Conservation (phyloP, 37 sponge, comb jelly and placozoan genomes). For the Chondrosia reniformis region DNA sequence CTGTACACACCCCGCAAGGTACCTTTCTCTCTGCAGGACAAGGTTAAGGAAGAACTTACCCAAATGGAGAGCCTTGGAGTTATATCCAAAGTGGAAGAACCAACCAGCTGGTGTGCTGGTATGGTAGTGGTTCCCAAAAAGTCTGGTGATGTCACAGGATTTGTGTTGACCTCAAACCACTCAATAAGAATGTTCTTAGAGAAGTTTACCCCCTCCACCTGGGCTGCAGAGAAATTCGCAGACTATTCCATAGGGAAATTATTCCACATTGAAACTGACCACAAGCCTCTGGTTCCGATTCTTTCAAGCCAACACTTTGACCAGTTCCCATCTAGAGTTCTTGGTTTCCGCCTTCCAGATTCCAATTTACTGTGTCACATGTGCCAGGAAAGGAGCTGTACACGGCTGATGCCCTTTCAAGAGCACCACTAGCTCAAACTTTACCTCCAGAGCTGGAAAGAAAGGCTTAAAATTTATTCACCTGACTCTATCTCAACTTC, state of each 20-base stretch:
- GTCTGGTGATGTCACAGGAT: too few relatives aligned
- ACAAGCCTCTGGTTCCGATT: slow-evolving; percentile 54
- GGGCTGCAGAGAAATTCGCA: slow-evolving; percentile 26
- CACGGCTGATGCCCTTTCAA: slow-evolving; percentile 34
- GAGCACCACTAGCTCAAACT: slow-evolving; percentile 13
- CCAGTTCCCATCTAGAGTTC: slow-evolving; percentile 32
- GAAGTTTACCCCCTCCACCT: too few relatives aligned
- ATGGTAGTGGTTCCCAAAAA: too few relatives aligned
- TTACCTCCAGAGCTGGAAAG: neutral
- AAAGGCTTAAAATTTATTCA: neutral
- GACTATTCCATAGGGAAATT: slow-evolving; percentile 25
- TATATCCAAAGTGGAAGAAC: too few relatives aligned
- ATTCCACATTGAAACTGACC: slow-evolving; percentile 36
- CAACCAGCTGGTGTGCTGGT: too few relatives aligned
- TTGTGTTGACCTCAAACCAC: too few relatives aligned
- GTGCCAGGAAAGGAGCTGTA: slow-evolving; percentile 45
- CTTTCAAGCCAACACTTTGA: slow-evolving; percentile 24
- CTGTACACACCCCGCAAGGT: too few relatives aligned
- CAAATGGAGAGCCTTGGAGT: too few relatives aligned
- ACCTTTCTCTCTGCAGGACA: too few relatives aligned
- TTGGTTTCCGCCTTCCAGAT: slow-evolving; percentile 33
- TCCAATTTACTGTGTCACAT: slow-evolving; percentile 25
- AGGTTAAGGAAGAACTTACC: too few relatives aligned
- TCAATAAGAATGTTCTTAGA: too few relatives aligned
- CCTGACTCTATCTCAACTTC: too few relatives aligned